These are phyloP conservation scores for Catharus minimus DNA, from an alignment of 2,113 vertebrate species.

Conservation along the genomic window DNA sequence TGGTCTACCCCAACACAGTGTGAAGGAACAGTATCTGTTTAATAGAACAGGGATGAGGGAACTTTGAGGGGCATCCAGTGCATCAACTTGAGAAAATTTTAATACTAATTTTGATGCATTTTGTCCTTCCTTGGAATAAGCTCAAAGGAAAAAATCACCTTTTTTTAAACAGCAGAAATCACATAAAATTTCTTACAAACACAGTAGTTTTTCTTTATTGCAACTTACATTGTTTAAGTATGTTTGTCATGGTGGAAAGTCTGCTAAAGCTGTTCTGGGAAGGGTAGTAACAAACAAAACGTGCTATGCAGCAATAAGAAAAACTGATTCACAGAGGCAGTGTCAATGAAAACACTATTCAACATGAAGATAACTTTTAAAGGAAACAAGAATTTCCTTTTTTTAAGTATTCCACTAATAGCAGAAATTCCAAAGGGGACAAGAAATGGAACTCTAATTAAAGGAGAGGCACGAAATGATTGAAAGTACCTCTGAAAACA, in stretches of 20 bases:
- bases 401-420: not conserved
- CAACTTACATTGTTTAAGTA: not conserved
- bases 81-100: not conserved
- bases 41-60: too few species aligned
- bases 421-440: not conserved
- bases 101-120: not conserved
- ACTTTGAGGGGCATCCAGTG: too few species aligned
- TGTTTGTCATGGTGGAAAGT: not conserved
- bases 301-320: not conserved
- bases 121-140: not conserved
- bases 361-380: not conserved
- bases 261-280: not conserved
- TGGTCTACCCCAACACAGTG: too few species aligned
- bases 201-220: not conserved
- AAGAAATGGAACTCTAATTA: not conserved
- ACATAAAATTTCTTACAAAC: not conserved
- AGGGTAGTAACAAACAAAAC: not conserved
- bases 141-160: not conserved
- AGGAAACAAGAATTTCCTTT: not conserved
- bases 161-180: not conserved
- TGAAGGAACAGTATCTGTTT: too few species aligned
- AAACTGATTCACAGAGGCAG: not conserved
- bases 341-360: not conserved
- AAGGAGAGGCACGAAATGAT: not conserved
- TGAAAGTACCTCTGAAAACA: not conserved